Evolutionary conservation across 2,797 vertebrate species (phyloP), one percentile per base, ranked within the genome.

Genomic region (Clamator glandarius): DNA sequence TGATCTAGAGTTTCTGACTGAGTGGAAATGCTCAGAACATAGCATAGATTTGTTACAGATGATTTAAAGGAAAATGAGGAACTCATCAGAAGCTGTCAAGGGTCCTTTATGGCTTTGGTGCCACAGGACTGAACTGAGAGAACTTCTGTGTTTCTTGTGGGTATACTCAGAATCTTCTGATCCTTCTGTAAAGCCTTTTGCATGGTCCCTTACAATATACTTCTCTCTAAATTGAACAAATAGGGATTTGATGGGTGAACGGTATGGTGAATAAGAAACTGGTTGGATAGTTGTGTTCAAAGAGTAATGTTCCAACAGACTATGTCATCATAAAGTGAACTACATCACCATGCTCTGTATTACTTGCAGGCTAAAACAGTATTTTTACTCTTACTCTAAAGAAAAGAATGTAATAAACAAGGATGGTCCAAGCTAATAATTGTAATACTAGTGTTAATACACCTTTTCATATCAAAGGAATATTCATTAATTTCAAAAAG

Each of bases 21-120:
- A 74, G 20, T 77, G 28, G 42, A 91, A 91, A 15, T n/a, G 26
- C n/a, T 77, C 46, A 67, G 42, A 86, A 39, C 18, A 86, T 50
- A 84, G n/a, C 4, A 12, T 18, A 75, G 35, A 23, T 67, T 1
- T 35, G 21, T 77, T 84, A 50, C 0, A 2, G 44, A 61, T 68
- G 50, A 77, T 72, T 89, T 89, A 92, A 74, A 80, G 29, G 41
- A 70, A 91, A 83, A 87, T 61, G 44, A 91, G 44, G 54, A 81
- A 75, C 14, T 84, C 66, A 72, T 70, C 73, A 75, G 54, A 78
- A 84, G 31, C 33, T 86, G 39, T 50, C 63, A 87, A 41, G 17
- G 9, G 23, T 80, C 21, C 1, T 52, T 85, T 62, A 66, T 35
- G 20, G 3, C 42, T 93, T 91, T 83, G 19, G 21, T 83, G 31